Conservation (phyloP, 2,113 vertebrate species). For the Odobenus rosmarus region DNA sequence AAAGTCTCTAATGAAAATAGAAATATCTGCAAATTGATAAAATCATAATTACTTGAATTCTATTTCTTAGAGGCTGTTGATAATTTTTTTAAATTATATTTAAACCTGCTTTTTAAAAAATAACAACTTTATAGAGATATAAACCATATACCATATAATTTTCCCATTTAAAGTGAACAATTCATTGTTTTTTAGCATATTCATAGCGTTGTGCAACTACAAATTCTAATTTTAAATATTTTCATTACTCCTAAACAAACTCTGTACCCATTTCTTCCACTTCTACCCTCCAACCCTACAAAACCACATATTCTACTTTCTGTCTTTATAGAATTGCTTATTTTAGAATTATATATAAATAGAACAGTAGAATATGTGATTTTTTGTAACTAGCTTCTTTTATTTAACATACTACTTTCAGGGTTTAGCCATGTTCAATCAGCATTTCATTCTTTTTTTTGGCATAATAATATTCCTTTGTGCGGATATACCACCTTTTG, state of each 20-base stretch:
- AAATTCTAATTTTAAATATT: neutral
- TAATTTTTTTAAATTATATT: neutral
- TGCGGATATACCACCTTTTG: neutral
- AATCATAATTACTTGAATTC: conserved; percentile 1
- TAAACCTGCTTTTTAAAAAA: neutral
- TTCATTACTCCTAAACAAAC: neutral
- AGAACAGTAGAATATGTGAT: neutral
- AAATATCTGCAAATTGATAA: neutral
- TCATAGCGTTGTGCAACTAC: neutral
- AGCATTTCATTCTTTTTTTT: neutral
- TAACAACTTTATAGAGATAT: neutral
- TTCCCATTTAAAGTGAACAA: neutral
- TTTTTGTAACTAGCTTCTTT: neutral
- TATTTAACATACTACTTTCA: neutral
- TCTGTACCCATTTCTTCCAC: neutral
- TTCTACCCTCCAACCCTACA: neutral
- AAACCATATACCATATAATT: neutral
- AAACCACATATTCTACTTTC: neutral
- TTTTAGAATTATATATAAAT: neutral
- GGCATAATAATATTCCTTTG: neutral
- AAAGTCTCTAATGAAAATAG: neutral
- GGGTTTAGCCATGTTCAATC: neutral
- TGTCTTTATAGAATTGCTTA: neutral
- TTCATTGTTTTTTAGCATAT: neutral
- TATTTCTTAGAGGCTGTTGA: neutral